Evolutionary conservation across 2,888 invertebrate genomes (phyloP).

Genomic region (Heliconius aoede): DNA sequence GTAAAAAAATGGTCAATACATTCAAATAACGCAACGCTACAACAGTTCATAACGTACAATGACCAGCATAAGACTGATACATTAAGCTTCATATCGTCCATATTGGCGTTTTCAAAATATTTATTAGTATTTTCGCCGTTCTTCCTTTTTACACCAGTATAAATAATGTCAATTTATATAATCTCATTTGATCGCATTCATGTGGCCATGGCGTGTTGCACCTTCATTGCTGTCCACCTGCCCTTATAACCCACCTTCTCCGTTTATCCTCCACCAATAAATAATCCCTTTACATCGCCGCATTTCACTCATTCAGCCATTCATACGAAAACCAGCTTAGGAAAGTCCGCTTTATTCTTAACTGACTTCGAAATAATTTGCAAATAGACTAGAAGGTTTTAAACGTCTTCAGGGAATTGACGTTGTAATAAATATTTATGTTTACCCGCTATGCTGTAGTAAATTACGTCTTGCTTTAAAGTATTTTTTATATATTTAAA

Average conservation of each 20-base stretch:
- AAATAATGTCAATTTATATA: background rate
- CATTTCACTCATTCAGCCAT: conserved; percentile 22
- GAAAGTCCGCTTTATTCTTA: conserved; percentile 27
- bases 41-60: background rate
- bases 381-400: conserved; percentile 17
- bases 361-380: conserved; percentile 19
- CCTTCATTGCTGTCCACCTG: too few relatives aligned
- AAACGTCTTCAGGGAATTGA: background rate
- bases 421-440: background rate
- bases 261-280: conserved; percentile 13
- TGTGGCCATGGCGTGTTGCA: conserved; percentile 8
- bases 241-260: background rate
- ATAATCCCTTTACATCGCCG: conserved; percentile 37
- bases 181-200: conserved; percentile 22
- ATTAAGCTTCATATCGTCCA: background rate
- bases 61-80: background rate
- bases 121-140: too few relatives aligned
- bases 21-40: background rate
- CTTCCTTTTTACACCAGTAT: too few relatives aligned
- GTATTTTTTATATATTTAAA: conserved; percentile 7
- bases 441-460: background rate
- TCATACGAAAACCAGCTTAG: conserved; percentile 38
- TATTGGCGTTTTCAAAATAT: background rate
- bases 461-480: background rate
- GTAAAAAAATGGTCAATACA: background rate